phyloP scores from a whole-genome alignment of 2,797 vertebrate species.

The Xenops minutus region DNA sequence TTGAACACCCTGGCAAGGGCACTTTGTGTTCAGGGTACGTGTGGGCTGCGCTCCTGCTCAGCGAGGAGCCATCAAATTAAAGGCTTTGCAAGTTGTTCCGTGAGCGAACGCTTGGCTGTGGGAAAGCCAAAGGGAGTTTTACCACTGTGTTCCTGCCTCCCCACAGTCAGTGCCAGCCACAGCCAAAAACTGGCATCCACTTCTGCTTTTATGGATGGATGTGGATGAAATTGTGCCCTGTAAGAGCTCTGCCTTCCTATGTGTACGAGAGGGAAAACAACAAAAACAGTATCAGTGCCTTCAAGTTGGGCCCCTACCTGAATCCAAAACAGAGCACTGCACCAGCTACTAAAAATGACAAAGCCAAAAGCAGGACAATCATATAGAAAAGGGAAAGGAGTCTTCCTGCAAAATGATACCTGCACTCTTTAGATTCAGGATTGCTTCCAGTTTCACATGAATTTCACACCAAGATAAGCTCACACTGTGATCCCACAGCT shows the following conservation, averaged over 20 bases:
- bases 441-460: background rate
- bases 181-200: fast-evolving
- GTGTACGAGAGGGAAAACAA: background rate
- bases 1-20: background rate
- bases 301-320: fast-evolving
- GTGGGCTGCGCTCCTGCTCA: background rate
- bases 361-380: background rate
- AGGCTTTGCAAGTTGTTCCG: background rate
- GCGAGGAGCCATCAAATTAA: background rate
- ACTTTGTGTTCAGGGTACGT: background rate
- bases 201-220: background rate
- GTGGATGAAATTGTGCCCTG: background rate
- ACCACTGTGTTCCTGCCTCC: fast-evolving
- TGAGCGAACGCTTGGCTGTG: fast-evolving
- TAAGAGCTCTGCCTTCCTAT: fast-evolving
- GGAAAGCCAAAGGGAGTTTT: background rate
- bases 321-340: background rate
- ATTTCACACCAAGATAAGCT: background rate
- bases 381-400: background rate
- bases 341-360: background rate
- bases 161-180: background rate
- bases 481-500: fast-evolving
- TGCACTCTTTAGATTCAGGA: background rate
- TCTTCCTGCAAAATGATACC: background rate
- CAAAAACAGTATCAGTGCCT: background rate